Evolutionary conservation across 2,888 invertebrate genomes (phyloP), one percentile per base, ranked within the genome.

Genomic region (Drosophila kokeensis): DNA sequence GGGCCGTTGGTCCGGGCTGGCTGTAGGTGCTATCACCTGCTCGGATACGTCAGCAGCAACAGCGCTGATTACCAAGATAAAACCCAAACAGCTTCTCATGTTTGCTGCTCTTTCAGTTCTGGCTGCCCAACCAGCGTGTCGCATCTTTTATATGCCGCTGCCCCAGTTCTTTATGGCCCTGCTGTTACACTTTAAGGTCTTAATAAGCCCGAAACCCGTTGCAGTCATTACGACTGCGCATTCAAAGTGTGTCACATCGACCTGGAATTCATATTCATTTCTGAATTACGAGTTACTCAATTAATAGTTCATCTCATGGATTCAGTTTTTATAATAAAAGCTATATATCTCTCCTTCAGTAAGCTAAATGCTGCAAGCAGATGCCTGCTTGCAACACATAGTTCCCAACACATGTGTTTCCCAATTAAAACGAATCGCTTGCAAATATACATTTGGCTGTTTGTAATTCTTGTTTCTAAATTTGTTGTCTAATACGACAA

Each of bases 31-130:
- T 18, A 29, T 68, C 45, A 45, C 21, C 24, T 59, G 34, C 21
- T 63, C 34, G 42, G 32, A 7, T 0, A 62, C 30, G 8, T 65
- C 59, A 2, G 76, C 68, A 7, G 49, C 55, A 18, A 59, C 74
- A 42, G 70, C 69, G 18, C 74, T 45, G 27, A 83, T 63, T 18
- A 81, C 55, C 36, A 76, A 34, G 18, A 73, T 45, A 1, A 79
- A 53, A 36, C 54, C 48, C 68, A 85, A 52, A 48, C 62, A 67
- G 69, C 68, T 53, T 42, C 62, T 76, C 87, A 85, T 85, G 68
- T 60, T 73, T 72, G 42, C 10, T 36, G 53, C 53, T 53, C 29
- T 42, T 36, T 2, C 34, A 24, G 57, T 57, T 63, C 52, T 61
- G 69, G n/a, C 30, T 49, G 29, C n/a, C 3, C 5, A 10, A 4